Conservation (phyloP, 2,888 invertebrate genomes). For the Drosophila algonquin region DNA sequence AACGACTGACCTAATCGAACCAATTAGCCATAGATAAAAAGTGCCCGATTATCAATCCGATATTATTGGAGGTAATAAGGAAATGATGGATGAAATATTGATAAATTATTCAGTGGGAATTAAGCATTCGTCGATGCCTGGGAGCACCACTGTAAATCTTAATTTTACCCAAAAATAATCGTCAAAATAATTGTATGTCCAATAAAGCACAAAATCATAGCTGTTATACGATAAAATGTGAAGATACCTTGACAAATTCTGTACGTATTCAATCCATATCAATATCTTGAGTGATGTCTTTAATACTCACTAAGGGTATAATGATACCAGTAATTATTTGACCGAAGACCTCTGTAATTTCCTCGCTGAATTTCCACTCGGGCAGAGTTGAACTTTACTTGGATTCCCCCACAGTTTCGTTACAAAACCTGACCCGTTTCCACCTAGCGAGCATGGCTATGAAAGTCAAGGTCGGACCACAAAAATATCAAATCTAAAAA, state of each 20-base stretch:
- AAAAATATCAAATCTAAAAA: slow-evolving; percentile 28
- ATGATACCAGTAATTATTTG: background rate
- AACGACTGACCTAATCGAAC: slow-evolving; percentile 7
- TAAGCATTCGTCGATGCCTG: too few species aligned
- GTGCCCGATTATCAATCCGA: background rate
- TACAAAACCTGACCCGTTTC: slow-evolving; percentile 42
- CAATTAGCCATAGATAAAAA: background rate
- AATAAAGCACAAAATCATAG: too few species aligned
- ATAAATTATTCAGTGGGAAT: background rate
- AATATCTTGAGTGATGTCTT: too few species aligned
- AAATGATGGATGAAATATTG: background rate
- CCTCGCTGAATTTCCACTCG: slow-evolving; percentile 6
- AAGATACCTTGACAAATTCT: too few species aligned
- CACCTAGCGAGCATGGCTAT: slow-evolving; percentile 38
- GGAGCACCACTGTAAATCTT: too few species aligned
- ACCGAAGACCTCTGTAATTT: background rate
- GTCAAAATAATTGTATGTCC: too few species aligned
- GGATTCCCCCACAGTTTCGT: slow-evolving; percentile 18
- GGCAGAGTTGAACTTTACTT: slow-evolving; percentile 25
- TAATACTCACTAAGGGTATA: too few species aligned
- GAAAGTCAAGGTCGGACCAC: slow-evolving; percentile 65
- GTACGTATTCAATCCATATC: too few species aligned
- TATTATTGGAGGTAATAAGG: background rate
- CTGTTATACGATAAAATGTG: too few species aligned
- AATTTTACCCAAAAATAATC: too few species aligned